phyloP scores from a whole-genome alignment of 1,140 invertebrate species.

The Ridgeia piscesae region DNA sequence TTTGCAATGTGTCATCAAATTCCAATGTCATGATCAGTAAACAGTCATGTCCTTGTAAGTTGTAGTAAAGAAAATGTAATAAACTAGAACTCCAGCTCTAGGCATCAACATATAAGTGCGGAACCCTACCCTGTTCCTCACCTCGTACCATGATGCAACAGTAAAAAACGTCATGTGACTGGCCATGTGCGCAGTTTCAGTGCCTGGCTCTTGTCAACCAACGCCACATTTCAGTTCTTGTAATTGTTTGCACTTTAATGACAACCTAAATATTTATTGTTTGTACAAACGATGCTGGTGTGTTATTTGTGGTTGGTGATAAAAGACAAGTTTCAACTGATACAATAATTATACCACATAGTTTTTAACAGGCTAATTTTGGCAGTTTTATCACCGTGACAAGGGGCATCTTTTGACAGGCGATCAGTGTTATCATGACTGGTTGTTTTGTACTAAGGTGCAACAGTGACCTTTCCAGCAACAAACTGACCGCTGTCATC shows the following conservation, averaged over 20 bases:
- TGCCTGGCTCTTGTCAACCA: background rate
- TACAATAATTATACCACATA: too few species aligned
- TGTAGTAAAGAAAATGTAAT: too few species aligned
- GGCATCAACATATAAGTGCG: background rate
- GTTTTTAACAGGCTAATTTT: too few species aligned
- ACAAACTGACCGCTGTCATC: background rate
- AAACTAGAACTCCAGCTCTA: background rate
- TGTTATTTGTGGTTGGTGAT: too few species aligned
- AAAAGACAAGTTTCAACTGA: too few species aligned
- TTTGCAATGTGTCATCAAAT: too few species aligned
- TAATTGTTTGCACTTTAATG: too few species aligned
- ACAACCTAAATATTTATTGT: too few species aligned
- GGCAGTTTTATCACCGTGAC: background rate
- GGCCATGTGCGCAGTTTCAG: background rate
- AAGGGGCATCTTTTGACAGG: background rate
- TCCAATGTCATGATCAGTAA: too few species aligned
- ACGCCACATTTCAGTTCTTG: background rate
- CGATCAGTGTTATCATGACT: background rate
- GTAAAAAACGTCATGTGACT: background rate
- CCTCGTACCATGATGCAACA: constrained; percentile 3
- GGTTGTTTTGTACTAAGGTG: background rate
- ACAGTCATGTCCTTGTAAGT: too few species aligned
- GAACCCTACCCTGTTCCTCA: background rate
- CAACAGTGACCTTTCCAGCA: background rate
- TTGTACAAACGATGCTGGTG: too few species aligned